Conservation (phyloP, 2,797 vertebrate species). For the Phrynocephalus vlangalii region DNA sequence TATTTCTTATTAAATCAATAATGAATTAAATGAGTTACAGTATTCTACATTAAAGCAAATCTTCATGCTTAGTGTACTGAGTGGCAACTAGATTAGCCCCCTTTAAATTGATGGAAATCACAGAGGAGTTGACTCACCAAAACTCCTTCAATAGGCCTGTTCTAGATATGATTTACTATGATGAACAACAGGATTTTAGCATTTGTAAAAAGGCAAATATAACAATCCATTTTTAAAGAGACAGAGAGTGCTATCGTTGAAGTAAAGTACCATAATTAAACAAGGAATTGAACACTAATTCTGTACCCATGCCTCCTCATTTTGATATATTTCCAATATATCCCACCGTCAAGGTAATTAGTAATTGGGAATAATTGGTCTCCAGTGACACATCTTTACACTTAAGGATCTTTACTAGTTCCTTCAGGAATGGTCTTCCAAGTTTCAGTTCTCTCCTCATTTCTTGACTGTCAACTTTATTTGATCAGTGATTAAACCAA, state of each 20-base stretch:
- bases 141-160: too few relatives aligned
- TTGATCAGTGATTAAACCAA: too few relatives aligned
- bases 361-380: too few relatives aligned
- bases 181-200: neutral
- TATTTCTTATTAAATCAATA: neutral
- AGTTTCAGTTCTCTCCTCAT: too few relatives aligned
- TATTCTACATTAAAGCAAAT: neutral
- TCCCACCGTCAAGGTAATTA: too few relatives aligned
- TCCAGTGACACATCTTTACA: too few relatives aligned
- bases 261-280: neutral
- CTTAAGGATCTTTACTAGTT: too few relatives aligned
- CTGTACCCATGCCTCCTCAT: neutral
- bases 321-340: neutral
- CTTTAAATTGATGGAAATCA: too few relatives aligned
- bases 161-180: too few relatives aligned
- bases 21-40: neutral
- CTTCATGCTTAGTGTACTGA: neutral
- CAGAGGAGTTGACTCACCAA: too few relatives aligned
- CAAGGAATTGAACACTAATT: neutral
- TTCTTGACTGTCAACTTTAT: too few relatives aligned
- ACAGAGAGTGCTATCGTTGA: neutral
- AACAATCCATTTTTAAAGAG: conserved; percentile 6
- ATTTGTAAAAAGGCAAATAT: neutral
- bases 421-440: too few relatives aligned
- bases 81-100: neutral